Conservation (phyloP, 1,140 invertebrate genomes). For the Epicauta chinensis region DNA sequence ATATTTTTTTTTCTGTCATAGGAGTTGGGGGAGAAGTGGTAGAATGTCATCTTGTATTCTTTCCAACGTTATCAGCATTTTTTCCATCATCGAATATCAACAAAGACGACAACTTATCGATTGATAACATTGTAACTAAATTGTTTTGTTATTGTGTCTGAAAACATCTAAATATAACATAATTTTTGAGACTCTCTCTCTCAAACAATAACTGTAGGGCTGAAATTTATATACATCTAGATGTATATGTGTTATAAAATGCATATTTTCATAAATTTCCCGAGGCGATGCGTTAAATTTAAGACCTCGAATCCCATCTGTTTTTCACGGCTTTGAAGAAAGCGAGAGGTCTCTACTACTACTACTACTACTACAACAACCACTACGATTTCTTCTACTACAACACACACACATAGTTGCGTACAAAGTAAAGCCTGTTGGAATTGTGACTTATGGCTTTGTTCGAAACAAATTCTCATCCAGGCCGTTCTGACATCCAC, state of each 20-base stretch:
- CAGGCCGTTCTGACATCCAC: slow-evolving; percentile 16
- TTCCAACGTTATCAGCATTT: too few relatives aligned
- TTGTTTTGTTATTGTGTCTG: too few relatives aligned
- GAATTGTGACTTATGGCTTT: slow-evolving; percentile 23
- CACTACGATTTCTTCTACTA: too few relatives aligned
- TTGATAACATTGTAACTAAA: too few relatives aligned
- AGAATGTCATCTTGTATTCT: too few relatives aligned
- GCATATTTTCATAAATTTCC: slow-evolving; percentile 18
- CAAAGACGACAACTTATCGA: too few relatives aligned
- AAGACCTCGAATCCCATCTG: slow-evolving; percentile 18
- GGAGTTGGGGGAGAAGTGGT: too few relatives aligned
- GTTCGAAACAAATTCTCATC: slow-evolving; percentile 21
- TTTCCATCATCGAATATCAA: too few relatives aligned
- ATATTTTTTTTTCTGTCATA: too few relatives aligned
- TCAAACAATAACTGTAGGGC: slow-evolving; percentile 6
- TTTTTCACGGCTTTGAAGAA: slow-evolving; percentile 18
- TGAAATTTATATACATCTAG: slow-evolving; percentile 7
- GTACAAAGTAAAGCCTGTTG: slow-evolving; percentile 9
- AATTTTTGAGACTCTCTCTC: too few relatives aligned
- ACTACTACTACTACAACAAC: too few relatives aligned
- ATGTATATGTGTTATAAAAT: background rate
- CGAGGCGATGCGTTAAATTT: slow-evolving; percentile 16
- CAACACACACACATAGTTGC: slow-evolving; percentile 4
- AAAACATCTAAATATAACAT: too few relatives aligned
- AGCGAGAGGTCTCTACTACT: slow-evolving; percentile 8